Evolutionary conservation across 2,113 vertebrate species (phyloP).

Genomic region (Casuarius casuarius): DNA sequence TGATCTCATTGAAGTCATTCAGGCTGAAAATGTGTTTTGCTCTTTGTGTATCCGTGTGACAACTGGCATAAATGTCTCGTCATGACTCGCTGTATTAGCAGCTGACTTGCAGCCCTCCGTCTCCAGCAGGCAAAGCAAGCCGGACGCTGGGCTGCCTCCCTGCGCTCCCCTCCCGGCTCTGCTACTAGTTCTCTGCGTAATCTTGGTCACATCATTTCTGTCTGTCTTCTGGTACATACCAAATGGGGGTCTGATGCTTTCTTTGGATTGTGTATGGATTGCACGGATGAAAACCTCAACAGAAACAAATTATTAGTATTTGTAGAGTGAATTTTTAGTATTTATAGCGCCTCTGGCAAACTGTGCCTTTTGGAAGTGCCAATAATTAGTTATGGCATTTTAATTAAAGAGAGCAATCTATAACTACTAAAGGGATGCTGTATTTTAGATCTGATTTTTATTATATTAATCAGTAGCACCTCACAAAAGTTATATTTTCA

Average conservation of each 20-base stretch:
- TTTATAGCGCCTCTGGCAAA: conserved; percentile 28
- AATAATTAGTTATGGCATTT: conserved; percentile 21
- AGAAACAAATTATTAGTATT: neutral
- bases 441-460: neutral
- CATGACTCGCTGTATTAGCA: accelerated
- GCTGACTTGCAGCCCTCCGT: neutral
- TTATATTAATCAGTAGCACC: neutral
- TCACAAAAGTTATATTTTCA: neutral
- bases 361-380: neutral
- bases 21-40: neutral
- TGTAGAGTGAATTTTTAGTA: neutral
- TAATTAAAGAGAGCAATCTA: conserved; percentile 29
- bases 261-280: neutral
- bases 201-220: neutral
- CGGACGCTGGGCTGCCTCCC: neutral
- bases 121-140: neutral
- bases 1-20: neutral
- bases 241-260: accelerated
- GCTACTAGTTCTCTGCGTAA: neutral
- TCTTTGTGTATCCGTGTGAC: neutral
- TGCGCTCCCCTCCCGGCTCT: neutral
- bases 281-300: neutral
- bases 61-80: neutral
- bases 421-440: conserved; percentile 26
- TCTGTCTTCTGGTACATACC: neutral